Conservation (phyloP, 2,113 vertebrate genomes). For the Nesoenas mayeri region DNA sequence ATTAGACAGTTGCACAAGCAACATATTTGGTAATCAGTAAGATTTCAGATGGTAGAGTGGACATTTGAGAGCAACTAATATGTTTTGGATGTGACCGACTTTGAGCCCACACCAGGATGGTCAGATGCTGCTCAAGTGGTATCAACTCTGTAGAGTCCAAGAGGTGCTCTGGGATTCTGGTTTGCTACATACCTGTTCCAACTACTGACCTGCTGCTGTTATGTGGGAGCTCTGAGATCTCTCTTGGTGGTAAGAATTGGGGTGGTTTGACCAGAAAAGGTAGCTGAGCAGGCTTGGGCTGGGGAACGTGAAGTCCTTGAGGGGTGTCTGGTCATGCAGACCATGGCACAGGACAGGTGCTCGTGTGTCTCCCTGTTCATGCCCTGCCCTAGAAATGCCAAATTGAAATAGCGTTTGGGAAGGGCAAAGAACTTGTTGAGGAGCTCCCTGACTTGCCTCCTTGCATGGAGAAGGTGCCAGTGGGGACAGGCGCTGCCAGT, state of each 20-base stretch:
- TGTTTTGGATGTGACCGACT: neutral
- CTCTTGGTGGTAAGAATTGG: neutral
- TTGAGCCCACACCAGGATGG: neutral
- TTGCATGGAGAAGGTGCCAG: neutral
- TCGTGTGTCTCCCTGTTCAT: neutral
- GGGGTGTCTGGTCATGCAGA: neutral
- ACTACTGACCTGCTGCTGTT: neutral
- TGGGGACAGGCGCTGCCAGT: neutral
- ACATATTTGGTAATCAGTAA: neutral
- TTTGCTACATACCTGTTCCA: neutral
- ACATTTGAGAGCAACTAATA: neutral
- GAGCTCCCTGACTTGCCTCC: neutral
- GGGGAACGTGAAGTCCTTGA: neutral
- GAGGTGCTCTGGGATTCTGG: neutral
- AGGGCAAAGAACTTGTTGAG: neutral
- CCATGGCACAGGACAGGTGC: neutral
- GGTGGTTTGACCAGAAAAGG: neutral
- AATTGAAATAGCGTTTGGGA: neutral
- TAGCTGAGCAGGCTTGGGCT: neutral
- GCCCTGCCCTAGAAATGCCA: neutral
- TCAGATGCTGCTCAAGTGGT: neutral
- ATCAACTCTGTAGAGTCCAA: neutral
- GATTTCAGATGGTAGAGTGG: neutral
- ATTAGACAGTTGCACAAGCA: conserved; percentile 2
- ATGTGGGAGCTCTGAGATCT: neutral